Conservation (phyloP, 2,113 vertebrate genomes). For the Trachemys scripta region DNA sequence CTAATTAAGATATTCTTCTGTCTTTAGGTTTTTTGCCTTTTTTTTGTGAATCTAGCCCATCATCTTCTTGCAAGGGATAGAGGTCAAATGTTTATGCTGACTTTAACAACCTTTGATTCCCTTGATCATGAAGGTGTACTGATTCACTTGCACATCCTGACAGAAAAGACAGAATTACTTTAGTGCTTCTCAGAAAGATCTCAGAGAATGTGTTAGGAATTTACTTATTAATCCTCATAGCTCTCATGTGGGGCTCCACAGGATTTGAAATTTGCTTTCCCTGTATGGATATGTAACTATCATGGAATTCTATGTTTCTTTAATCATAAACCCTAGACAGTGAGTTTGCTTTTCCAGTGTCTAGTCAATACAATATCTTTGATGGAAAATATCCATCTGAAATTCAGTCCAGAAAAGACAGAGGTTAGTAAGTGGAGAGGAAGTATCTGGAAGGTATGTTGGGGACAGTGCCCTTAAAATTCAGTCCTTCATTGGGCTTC, state of each 20-base stretch:
- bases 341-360: not conserved
- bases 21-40: not conserved
- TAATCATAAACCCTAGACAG: not conserved
- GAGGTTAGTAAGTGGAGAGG: too few relatives aligned
- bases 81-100: not conserved
- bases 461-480: not conserved
- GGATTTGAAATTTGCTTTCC: not conserved
- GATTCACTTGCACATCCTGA: not conserved
- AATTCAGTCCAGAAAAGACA: not conserved
- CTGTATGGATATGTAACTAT: not conserved
- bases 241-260: not conserved
- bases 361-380: not conserved
- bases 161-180: rapidly evolving
- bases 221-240: not conserved
- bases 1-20: not conserved
- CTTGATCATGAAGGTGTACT: not conserved
- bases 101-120: not conserved
- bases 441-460: not conserved
- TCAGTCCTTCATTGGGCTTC: not conserved
- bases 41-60: not conserved
- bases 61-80: not conserved
- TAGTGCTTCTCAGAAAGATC: not conserved
- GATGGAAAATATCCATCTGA: not conserved
- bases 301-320: not conserved
- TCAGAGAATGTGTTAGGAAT: too few relatives aligned